phyloP scores from a whole-genome alignment of 2,797 vertebrate species.

The Gambelia wislizenii region DNA sequence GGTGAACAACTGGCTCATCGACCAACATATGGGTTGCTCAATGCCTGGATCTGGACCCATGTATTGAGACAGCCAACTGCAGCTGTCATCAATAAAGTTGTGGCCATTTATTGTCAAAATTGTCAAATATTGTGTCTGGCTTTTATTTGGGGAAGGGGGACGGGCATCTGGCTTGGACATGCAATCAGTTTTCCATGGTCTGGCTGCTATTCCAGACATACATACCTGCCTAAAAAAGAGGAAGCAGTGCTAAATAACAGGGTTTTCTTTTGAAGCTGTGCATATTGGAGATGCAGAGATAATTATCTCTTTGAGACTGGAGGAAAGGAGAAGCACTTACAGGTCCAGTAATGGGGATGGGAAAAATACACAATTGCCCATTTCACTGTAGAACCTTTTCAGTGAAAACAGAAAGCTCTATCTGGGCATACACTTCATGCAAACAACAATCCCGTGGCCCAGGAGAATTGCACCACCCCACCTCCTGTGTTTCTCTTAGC shows the following conservation, averaged over 20 bases:
- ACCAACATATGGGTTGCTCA: no score
- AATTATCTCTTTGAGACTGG: not conserved
- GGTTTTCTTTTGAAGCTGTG: not conserved
- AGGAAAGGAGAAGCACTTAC: not conserved
- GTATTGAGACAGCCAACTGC: no score
- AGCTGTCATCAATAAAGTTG: no score
- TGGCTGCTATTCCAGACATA: not conserved
- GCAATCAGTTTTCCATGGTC: not conserved
- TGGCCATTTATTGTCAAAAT: no score
- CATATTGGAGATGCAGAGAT: not conserved
- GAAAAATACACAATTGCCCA: not conserved
- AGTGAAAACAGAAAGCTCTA: not conserved
- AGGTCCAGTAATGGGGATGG: not conserved
- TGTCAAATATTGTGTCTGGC: no score
- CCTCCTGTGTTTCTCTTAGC: not conserved
- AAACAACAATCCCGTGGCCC: not conserved
- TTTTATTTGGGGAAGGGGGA: no score
- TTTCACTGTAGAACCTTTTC: not conserved
- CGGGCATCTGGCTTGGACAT: no score
- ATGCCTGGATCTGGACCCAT: no score
- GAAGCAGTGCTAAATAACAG: not conserved
- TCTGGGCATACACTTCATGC: not conserved
- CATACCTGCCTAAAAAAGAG: not conserved
- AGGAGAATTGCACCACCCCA: not conserved
- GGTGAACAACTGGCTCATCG: no score